Base-by-base conservation (phyloP, 2,888 invertebrate genomes). In the Drosophila lacicola region DNA sequence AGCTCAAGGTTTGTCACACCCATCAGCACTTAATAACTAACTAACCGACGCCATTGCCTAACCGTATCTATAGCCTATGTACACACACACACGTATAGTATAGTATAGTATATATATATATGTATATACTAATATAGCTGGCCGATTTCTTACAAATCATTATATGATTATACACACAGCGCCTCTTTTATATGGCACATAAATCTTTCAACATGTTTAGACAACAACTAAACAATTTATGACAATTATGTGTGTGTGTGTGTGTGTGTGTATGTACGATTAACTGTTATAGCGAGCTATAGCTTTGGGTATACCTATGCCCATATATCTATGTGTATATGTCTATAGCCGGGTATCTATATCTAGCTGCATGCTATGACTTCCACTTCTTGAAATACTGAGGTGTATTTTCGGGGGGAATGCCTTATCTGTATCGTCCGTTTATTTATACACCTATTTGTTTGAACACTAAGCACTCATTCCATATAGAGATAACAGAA, bases 131-230 rank as follows among this genome's bases (percentile, higher is more conserved):
- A 41, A 62, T 53, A 87, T 75, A 61, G 56, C 64, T 70, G 70
- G 69, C 83, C 83, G 88, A 83, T 85, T 85, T 90, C 87, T 73
- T 74, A 80, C 80, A 89, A 85, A 85, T 85, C 90, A 85, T 77
- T 90, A 86, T 84, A 84, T 89, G 90, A 86, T 75, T 60, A 56
- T 67, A 64, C 50, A 64, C 49, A 62, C 61, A 65, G 41, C 34
- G 47, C 36, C 58, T 47, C 54, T 68, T 58, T 70, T 80, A 81
- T 70, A 74, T 66, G 74, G 39, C 82, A 67, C 47, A 90, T 85
- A 85, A 85, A 85, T 85, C 90, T 85, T 85, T 85, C 90, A 90
- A 90, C 89, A 90, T 88, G 90, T 89, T 89, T 83, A 89, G 88
- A 61, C 84, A 88, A 82, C 90, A 84, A 88, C 90, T 83, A 85